Base-by-base conservation (phyloP, 2,113 vertebrate species). In the Oophaga pumilio region DNA sequence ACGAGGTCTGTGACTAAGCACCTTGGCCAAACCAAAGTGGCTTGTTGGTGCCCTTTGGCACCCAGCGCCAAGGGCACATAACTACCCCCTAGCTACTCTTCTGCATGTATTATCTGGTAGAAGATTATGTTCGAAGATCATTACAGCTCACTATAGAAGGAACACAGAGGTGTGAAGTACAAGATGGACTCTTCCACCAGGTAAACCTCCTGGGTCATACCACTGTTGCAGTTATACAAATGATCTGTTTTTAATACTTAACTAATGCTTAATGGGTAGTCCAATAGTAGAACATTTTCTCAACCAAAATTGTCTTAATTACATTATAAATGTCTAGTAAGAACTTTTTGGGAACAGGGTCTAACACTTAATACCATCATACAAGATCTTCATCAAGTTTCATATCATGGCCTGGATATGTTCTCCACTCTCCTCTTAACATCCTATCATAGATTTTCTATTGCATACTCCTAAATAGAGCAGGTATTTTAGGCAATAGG, bases 401-500 rank as follows among this genome's bases (percentile, higher is more conserved):
- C 53, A 24, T 56, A 28, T 17, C 17, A 59, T 28, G 9, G 10
- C 8, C 14, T 59, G 5, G 22, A 78, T 1, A 26, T 17, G 14
- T 26, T 56, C n/a, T 79, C n/a, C 56, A 60, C 57, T 26, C 2
- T 56, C 52, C 52, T 79, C 53, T 79, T 26, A 56, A n/a, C 9
- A 0, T 76, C 18, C 74, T 53, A 22, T 60, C 1, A 12, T 28
- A 43, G 10, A 12, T 59, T 79, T 28, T 77, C 50, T 53, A 52
- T n/a, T 76, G 33, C n/a, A 15, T 17, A 49, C 60, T 15, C 57
- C 64, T 82, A 17, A 53, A 5, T 15, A 53, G 22, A 12, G 62
- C 49, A 83, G 64, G n/a, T 53, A 68, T 83, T 66, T 24, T 26
- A 43, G 64, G 64, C 64, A 83, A 83, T 69, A 83, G 49, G 49